Evolutionary conservation across 2,888 invertebrate genomes (phyloP), one percentile per base, ranked within the genome.

Genomic region (Eledona agricola): DNA sequence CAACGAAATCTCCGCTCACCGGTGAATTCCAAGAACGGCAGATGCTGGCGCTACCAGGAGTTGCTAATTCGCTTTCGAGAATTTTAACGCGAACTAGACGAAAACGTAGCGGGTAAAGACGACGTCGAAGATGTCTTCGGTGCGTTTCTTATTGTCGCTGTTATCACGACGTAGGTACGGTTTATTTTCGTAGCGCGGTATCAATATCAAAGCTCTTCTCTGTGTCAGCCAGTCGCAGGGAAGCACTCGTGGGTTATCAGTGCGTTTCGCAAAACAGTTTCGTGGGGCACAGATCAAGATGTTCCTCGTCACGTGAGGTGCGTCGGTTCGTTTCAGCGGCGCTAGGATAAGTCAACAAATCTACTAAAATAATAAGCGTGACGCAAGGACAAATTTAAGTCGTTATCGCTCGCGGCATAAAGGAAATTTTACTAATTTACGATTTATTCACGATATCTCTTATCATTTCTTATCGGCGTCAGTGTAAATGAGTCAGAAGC

Each of bases 1-100:
- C 59, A 52, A 49, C 58, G 59, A 58, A 63, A 50, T 55, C 55
- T 54, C 54, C 31, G 35, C 53, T 60, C 46, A 47, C 49, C 53
- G 38, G 12, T 49, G 38, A 26, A 58, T 42, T 53, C 51, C 38
- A 32, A 54, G 58, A 56, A 46, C 40, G 35, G 51, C 56, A 58
- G 58, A 58, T 58, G 58, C 42, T 35, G 15, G 25, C 15, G 10
- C 16, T 46, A 25, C 40, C 13, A 19, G 35, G 51, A 43, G 37
- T 38, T 20, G 38, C 51, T 46, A 11, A 19, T 34, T 29, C 31
- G 22, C 19, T 52, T 52, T 35, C 26, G 9, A 32, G 51, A 51
- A 51, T 51, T 51, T 38, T 25, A 20, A 34, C 20, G 34, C 6
- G 12, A 31, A 35, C 13, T 43, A 51, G 12, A 37, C 51, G 43